Base-by-base conservation (phyloP, 2,888 invertebrate genomes). In the Julus scanicus region DNA sequence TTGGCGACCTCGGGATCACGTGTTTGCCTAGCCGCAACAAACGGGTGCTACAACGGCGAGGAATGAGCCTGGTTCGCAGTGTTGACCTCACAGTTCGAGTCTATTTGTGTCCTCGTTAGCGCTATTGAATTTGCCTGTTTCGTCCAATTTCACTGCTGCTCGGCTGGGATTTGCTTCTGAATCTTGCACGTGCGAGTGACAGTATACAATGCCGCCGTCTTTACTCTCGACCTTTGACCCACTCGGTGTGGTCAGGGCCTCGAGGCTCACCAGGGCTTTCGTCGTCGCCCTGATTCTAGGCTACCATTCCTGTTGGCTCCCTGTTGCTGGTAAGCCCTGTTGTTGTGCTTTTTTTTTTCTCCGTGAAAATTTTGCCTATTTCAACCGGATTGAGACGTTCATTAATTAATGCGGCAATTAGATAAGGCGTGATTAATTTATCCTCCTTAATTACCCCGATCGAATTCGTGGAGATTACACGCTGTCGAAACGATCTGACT, bases 401-500 rank as follows among this genome's bases (percentile, higher is more conserved):
- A 71, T 71, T 71, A 71, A 71, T 71, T 71, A 71, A 71, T 29
- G 71, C 71, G 71, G 29, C 71, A 71, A 71, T 71, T 71, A 71
- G 71, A 71, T 71, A 71, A 71, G 71, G 71, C 71, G 71, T 71
- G 71, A 71, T 71, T 71, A 71, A 71, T 71, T 71, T 29, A 71
- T 29, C 71, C 71, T n/a, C 71, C 71, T 71, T 71, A 71, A 71
- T 71, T 71, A 71, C 71, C n/a, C 29, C 71, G n/a, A 71, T 71
- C 71, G 71, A 71, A 71, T 71, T 71, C 71, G 29, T 20, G 71
- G 71, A 20, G 71, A 71, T 71, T 71, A 29, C 20, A 9, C n/a
- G 63, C n/a, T 6, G n/a, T 63, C 63, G 57, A 15, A 15, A 1
- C 63, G 11, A 71, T 29, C 29, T 71, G 71, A 71, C 29, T 71